Evolutionary conservation across 1,140 invertebrate genomes (phyloP).

Genomic region (Drosophila aff.): DNA sequence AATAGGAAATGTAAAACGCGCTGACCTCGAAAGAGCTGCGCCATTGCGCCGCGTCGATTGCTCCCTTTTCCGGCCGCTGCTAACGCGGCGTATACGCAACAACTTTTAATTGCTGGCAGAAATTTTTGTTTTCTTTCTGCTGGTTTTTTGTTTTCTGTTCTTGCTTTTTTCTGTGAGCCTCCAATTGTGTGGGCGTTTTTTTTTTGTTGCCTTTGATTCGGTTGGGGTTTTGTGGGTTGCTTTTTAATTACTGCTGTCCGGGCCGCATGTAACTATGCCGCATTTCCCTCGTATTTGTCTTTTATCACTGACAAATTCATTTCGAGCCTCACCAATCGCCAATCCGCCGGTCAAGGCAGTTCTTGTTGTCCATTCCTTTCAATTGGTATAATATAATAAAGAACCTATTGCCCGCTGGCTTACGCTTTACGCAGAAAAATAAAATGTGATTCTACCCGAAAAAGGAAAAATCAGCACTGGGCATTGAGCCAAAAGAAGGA

Average conservation of each 20-base stretch:
- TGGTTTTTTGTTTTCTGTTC: slow-evolving; percentile 3
- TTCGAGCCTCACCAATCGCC: slow-evolving; percentile 47
- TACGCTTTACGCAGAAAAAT: slow-evolving; percentile 25
- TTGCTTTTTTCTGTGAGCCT: background rate
- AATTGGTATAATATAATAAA: slow-evolving; percentile 38
- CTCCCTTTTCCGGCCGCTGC: slow-evolving; percentile 36
- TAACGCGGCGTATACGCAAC: slow-evolving; percentile 66
- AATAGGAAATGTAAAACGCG: slow-evolving; percentile 62
- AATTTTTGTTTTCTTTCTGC: slow-evolving; percentile 15
- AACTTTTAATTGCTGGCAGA: slow-evolving; percentile 59
- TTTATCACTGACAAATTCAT: slow-evolving; percentile 71
- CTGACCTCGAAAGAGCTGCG: slow-evolving; percentile 55
- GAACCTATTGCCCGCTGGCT: no score
- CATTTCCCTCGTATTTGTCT: slow-evolving; percentile 39
- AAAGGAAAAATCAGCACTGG: slow-evolving; percentile 1
- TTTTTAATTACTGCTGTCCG: slow-evolving; percentile 73
- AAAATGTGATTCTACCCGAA: slow-evolving; percentile 19
- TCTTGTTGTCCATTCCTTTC: slow-evolving; percentile 25
- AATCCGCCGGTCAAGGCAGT: slow-evolving; percentile 22
- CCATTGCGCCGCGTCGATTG: slow-evolving; percentile 43
- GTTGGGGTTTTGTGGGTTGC: slow-evolving; percentile 34
- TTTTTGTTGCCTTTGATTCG: slow-evolving; percentile 10
- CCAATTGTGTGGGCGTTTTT: slow-evolving; percentile 13
- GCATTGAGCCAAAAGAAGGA: slow-evolving; percentile 16
- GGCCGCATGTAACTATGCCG: slow-evolving; percentile 15